These are phyloP conservation scores for Podarcis siculus DNA, from an alignment of 2,797 vertebrate species.

Conservation along the genomic window DNA sequence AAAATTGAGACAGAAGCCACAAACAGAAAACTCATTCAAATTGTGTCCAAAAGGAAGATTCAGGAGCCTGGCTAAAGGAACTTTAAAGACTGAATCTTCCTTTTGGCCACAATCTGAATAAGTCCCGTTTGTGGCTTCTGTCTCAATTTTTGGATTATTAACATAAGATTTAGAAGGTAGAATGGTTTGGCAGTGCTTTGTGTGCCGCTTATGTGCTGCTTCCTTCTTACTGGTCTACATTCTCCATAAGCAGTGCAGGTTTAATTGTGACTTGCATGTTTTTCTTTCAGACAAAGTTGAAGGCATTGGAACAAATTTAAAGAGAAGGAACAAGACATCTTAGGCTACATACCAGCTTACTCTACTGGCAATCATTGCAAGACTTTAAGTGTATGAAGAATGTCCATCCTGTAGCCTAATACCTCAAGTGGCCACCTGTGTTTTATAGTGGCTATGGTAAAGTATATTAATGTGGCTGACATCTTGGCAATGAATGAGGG, in stretches of 20 bases:
- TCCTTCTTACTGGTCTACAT: not conserved
- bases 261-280: not conserved
- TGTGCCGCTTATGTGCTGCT: no score
- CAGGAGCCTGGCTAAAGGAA: no score
- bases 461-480: not conserved
- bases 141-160: no score
- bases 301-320: conserved; percentile 20
- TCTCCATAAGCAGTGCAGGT: not conserved
- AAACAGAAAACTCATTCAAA: no score
- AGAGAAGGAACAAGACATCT: not conserved
- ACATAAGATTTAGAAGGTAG: no score
- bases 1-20: no score
- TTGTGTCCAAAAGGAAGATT: no score
- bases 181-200: no score
- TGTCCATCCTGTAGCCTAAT: not conserved
- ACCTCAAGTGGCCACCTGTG: not conserved
- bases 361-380: not conserved
- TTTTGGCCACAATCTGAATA: no score
- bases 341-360: not conserved
- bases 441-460: not conserved
- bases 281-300: conserved; percentile 6
- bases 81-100: no score
- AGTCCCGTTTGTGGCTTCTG: no score
- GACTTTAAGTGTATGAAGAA: not conserved
- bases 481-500: not conserved